Evolutionary conservation across 2,113 vertebrate genomes (phyloP), one percentile per base, ranked within the genome.

Genomic region (Ancistrus triradiatus): DNA sequence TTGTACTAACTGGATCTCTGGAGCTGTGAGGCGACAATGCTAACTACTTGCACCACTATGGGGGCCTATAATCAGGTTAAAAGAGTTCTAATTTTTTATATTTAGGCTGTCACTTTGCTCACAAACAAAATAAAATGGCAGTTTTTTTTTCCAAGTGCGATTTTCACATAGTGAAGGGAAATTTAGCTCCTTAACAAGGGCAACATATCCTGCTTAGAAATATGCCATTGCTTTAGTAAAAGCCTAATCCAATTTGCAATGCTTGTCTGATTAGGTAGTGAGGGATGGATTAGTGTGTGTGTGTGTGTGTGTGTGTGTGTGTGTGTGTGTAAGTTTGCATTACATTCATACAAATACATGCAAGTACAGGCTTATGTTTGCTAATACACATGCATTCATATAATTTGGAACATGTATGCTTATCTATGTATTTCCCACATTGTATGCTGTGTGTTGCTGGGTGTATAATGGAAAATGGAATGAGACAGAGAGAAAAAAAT

Each of bases 241-340:
- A 65, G 74, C 70, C 72, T 86, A 88, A 88, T 88, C 85, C 80
- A 65, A 83, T 85, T 85, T 85, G 77, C 83, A 67, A 84, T 80
- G 85, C 74, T 81, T 86, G 83, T 86, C 83, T 84, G 83, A 85
- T 88, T 84, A 83, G 74, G 80, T 78, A 74, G 79, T 81, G 79
- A 80, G 68, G 60, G 60, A 78, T 69, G 82, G 78, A 81, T 81
- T 70, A 28, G 11, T 38, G 17, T 51, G 51, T 50, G 40, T 58
- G 59, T 67, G 59, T 58, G 59, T 25, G 25, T 49, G 3, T 53
- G 55, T 48, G 47, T 73, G 40, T 37, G 28, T 43, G 59, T 70
- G 53, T 35, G 51, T 50, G 56, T 22, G 27, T 31, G 21, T 44
- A 22, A 40, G 51, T 22, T 21, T 35, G 25, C 37, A 50, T 53